A percentile compares a stretch with the other conserved stretches of the same genome.
Conservation (phyloP, 2,113 vertebrate genomes). For the Noctilio leporinus region DNA sequence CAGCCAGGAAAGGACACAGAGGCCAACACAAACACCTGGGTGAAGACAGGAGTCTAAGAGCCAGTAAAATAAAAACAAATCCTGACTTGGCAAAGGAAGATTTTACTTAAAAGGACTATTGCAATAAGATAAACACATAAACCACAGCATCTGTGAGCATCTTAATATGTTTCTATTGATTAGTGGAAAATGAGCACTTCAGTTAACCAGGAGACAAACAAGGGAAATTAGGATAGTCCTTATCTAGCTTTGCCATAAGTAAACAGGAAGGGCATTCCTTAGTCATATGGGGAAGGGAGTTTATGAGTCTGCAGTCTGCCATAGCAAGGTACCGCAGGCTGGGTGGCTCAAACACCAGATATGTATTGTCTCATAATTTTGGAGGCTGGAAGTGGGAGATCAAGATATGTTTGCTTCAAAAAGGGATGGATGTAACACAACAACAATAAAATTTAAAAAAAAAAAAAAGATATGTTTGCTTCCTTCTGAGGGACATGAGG, state of each 20-base stretch:
- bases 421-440: no score
- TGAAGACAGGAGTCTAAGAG: background rate
- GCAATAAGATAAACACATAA: background rate
- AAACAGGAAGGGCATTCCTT: background rate
- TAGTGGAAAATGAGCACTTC: background rate
- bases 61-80: background rate
- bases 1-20: background rate
- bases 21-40: background rate
- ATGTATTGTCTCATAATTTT: background rate
- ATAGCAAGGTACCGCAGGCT: background rate
- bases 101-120: background rate
- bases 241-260: background rate
- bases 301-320: background rate
- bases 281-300: background rate
- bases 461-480: background rate
- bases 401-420: background rate
- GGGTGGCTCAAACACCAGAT: background rate
- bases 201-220: background rate
- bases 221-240: background rate
- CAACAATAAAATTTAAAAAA: no score
- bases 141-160: background rate
- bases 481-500: background rate
- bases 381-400: background rate
- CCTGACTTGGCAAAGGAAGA: background rate
- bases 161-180: background rate